phyloP scores from a whole-genome alignment of 2,888 invertebrate genomes.

The Leucania comma region DNA sequence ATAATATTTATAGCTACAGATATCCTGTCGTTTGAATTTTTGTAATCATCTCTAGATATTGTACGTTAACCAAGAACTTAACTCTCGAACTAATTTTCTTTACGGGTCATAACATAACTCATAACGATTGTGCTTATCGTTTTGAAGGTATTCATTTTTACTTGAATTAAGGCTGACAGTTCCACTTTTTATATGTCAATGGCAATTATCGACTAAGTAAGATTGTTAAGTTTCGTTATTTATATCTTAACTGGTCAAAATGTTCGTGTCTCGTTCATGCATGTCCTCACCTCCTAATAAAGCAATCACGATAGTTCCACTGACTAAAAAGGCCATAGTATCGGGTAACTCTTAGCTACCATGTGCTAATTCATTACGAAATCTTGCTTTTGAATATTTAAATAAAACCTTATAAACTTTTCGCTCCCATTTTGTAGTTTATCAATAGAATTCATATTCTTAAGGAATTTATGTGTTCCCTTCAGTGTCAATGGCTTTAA shows the following conservation, averaged over 20 bases:
- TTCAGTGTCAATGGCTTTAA: conserved; percentile 10
- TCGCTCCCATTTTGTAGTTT: conserved; percentile 35
- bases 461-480: conserved; percentile 14
- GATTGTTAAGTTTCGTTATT: conserved; percentile 43
- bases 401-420: conserved; percentile 53
- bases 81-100: not conserved
- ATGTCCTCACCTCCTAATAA: conserved; percentile 81
- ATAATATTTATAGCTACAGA: not conserved
- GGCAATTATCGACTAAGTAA: conserved; percentile 12
- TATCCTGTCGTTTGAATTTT: not conserved
- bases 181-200: conserved; percentile 11
- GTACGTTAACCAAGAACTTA: not conserved
- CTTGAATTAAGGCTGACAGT: not conserved
- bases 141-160: conserved; percentile 10
- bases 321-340: conserved; percentile 78
- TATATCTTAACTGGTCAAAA: conserved; percentile 62
- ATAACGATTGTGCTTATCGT: not conserved
- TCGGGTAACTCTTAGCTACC: conserved; percentile 74
- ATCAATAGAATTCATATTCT: conserved; percentile 10
- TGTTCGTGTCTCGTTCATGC: conserved; percentile 58
- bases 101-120: not conserved
- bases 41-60: not conserved
- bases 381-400: conserved; percentile 57
- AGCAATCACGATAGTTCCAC: conserved; percentile 82
- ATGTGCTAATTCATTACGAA: conserved; percentile 77